Percentiles rank a stretch among this genome's conserved stretches.
phyloP scores from a whole-genome alignment of 2,888 invertebrate species.

The Tinea trinotella region DNA sequence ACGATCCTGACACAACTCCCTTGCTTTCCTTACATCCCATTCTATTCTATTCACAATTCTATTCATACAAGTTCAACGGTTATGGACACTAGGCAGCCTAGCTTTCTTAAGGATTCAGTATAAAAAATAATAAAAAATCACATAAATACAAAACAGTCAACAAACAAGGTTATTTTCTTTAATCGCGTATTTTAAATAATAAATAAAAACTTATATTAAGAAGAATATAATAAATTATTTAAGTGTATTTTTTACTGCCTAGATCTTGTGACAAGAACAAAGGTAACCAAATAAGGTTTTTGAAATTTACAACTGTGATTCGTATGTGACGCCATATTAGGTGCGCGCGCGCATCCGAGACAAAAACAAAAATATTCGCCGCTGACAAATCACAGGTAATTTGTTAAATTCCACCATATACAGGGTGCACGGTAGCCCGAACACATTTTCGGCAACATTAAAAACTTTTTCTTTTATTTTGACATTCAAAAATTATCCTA shows the following conservation, averaged over 20 bases:
- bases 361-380: constrained; percentile 51
- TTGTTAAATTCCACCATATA: constrained; percentile 38
- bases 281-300: constrained; percentile 1
- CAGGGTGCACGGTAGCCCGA: constrained; percentile 14
- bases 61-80: too few relatives aligned
- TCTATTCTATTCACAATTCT: too few relatives aligned
- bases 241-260: neutral
- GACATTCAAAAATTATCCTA: neutral
- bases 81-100: too few relatives aligned
- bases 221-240: too few relatives aligned
- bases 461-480: neutral
- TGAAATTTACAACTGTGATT: neutral
- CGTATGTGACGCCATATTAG: constrained; percentile 43
- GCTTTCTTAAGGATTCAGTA: too few relatives aligned
- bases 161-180: too few relatives aligned
- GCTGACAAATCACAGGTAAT: constrained; percentile 67
- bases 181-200: too few relatives aligned
- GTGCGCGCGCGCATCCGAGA: constrained; percentile 36
- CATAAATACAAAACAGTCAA: too few relatives aligned
- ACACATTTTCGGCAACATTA: neutral
- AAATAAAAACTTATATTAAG: too few relatives aligned
- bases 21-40: too few relatives aligned
- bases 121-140: too few relatives aligned
- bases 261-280: neutral
- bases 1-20: too few relatives aligned